Conservation (phyloP, 2,888 invertebrate species). For the Hypselothyrea guttata region DNA sequence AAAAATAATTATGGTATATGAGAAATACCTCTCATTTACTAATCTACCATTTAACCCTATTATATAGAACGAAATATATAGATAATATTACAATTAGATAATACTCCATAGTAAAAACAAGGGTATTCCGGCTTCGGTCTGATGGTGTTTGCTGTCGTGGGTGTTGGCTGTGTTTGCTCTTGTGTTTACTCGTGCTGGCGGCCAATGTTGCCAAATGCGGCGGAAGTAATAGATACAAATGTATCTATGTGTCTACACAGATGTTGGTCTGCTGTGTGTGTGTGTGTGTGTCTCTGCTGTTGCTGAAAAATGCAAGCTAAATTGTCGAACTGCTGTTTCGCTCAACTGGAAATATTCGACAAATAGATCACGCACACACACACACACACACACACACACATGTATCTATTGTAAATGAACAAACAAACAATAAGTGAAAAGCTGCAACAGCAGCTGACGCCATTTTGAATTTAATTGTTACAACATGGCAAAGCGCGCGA, state of each 20-base stretch:
- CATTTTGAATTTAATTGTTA: conserved; percentile 17
- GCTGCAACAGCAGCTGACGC: conserved; percentile 1
- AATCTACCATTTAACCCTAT: too few relatives aligned
- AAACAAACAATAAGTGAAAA: conserved; percentile 7
- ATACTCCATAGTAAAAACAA: too few relatives aligned
- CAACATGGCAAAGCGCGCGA: conserved; percentile 1
- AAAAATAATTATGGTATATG: too few relatives aligned
- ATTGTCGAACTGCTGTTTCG: conserved; percentile 49
- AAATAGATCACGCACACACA: conserved; percentile 49
- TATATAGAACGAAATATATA: too few relatives aligned
- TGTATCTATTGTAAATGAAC: conserved; percentile 13
- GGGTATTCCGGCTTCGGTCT: too few relatives aligned
- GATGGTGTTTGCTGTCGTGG: conserved; percentile 4
- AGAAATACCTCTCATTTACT: too few relatives aligned
- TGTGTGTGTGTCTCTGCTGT: conserved; percentile 15
- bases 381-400: conserved; percentile 5
- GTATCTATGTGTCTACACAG: conserved; percentile 30
- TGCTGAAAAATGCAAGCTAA: conserved; percentile 45
- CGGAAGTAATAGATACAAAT: conserved; percentile 67
- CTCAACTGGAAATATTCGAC: conserved; percentile 61
- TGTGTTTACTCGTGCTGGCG: conserved; percentile 37
- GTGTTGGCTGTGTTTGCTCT: conserved; percentile 37
- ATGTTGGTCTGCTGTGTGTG: not conserved
- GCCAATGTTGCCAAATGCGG: conserved; percentile 62
- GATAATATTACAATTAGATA: too few relatives aligned